Evolutionary conservation across 2,888 invertebrate genomes (phyloP), one percentile per base, ranked within the genome.

Genomic region (Andrena haemorrhoa): DNA sequence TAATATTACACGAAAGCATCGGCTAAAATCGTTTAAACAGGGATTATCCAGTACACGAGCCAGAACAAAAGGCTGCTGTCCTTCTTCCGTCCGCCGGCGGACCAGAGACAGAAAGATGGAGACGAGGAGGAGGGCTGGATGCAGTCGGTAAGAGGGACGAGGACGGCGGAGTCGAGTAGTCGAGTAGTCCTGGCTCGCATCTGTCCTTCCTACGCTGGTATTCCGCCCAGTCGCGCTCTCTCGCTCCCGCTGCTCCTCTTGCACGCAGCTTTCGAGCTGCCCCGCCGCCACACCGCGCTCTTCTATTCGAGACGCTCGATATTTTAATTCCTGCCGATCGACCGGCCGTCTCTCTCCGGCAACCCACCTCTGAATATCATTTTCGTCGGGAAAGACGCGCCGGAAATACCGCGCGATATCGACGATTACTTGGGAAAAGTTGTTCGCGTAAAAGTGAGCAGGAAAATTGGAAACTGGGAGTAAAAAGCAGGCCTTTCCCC

Each of bases 291-390:
- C 41, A 70, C 70, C 65, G 56, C 68, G 56, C 60, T 73, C 70
- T 66, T 41, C 78, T 51, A 51, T 71, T 82, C 82, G 70, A 79
- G 70, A 81, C 79, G 81, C 81, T 86, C 86, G 85, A 85, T 86
- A 86, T 86, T 86, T 86, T 86, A 86, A 86, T 86, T 85, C 85
- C 83, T 83, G 76, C 82, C 82, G 86, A 86, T 86, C 86, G 82
- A 80, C 72, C 83, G 63, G 35, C 68, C 63, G 29, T 81, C 75
- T 69, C 56, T 41, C 35, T 10, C 63, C 70, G 31, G 65, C 29
- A n/a, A 47, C 12, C 51, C 53, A 26, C 47, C 60, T 70, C 16
- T 51, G 71, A 49, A 61, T 49, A 60, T 71, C 49, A 47, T 33
- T 61, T 60, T 74, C 72, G 47, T n/a, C 33, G 7, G 33, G 23